These are phyloP conservation scores for Nettapus auritus DNA, from an alignment of 2,113 vertebrate genomes.

Conservation along the genomic window DNA sequence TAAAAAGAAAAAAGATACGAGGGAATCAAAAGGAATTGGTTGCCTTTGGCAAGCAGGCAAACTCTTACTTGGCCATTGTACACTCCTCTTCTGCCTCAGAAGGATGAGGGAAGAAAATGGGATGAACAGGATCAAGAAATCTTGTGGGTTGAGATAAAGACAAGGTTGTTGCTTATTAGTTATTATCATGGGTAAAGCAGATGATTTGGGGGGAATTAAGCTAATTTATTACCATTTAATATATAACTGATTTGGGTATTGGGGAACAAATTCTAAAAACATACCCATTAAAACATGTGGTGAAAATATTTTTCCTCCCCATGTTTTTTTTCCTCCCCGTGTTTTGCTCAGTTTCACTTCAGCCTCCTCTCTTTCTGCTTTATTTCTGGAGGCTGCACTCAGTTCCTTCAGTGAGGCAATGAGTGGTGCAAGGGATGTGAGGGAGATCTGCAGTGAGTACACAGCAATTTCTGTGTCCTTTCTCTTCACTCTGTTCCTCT, in stretches of 20 bases:
- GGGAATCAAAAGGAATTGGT: not conserved
- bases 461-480: not conserved
- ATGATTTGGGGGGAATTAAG: not conserved
- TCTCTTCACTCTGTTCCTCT: not conserved
- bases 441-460: not conserved
- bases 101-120: not conserved
- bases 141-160: not conserved
- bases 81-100: not conserved
- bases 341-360: not conserved
- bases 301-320: not conserved
- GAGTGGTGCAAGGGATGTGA: not conserved
- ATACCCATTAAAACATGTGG: not conserved
- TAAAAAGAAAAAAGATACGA: accelerated
- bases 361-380: not conserved
- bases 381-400: not conserved
- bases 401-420: not conserved
- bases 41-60: not conserved
- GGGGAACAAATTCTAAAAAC: not conserved
- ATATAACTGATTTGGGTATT: not conserved
- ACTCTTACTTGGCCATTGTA: not conserved
- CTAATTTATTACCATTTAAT: not conserved
- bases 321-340: not conserved
- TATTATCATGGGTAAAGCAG: not conserved
- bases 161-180: not conserved
- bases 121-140: not conserved